A percentile compares a stretch with the other conserved stretches of the same genome.
Evolutionary conservation across 2,113 vertebrate genomes (phyloP).

Genomic region (Monarcha castaneiventris): DNA sequence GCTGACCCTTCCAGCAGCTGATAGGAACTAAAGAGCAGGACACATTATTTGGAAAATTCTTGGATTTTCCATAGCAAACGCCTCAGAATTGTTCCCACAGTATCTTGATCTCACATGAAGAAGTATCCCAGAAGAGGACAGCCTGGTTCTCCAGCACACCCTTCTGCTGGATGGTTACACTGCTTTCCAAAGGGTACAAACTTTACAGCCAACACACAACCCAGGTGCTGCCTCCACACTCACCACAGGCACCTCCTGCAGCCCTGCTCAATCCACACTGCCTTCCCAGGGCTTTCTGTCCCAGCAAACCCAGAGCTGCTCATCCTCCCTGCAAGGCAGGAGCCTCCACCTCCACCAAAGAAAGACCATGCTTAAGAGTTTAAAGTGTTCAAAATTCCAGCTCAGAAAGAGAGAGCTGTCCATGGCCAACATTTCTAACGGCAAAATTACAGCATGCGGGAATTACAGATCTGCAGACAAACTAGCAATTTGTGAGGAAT

Average conservation of each 20-base stretch:
- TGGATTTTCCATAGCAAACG: neutral
- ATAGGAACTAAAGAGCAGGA: neutral
- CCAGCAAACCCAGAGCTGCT: neutral
- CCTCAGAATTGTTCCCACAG: neutral
- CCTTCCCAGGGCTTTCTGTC: neutral
- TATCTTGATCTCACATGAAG: neutral
- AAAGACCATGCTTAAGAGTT: neutral
- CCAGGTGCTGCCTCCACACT: neutral
- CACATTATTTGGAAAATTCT: neutral
- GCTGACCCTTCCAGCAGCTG: neutral
- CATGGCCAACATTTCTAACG: constrained; percentile 33
- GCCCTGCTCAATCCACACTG: neutral
- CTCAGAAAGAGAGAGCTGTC: neutral
- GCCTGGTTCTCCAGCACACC: neutral
- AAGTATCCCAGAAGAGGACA: neutral
- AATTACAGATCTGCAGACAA: constrained; percentile 67
- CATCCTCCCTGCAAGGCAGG: neutral
- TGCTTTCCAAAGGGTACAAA: neutral
- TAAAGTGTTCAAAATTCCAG: constrained; percentile 19
- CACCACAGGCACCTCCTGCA: neutral
- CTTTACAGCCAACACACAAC: neutral
- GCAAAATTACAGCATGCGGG: constrained; percentile 68
- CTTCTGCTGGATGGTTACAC: neutral
- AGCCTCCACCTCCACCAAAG: neutral
- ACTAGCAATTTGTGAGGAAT: constrained; percentile 73